A percentile compares a stretch with the other conserved stretches of the same genome.
phyloP scores from a whole-genome alignment of 2,113 vertebrate species.

The Himantopus leucocephalus region DNA sequence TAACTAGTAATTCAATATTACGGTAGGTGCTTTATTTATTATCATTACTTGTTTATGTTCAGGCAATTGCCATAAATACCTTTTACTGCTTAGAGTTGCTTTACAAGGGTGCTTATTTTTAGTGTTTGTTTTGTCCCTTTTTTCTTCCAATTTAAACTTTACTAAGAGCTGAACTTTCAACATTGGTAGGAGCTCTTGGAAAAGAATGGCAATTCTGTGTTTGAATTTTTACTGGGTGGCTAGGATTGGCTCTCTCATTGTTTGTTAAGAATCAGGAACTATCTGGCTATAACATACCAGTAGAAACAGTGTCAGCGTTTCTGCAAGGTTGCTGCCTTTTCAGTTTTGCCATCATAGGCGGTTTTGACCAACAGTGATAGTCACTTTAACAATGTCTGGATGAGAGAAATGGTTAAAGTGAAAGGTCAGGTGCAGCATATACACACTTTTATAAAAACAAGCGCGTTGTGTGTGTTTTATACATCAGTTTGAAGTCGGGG shows the following conservation, averaged over 20 bases:
- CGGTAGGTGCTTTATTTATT: neutral
- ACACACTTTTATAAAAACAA: neutral
- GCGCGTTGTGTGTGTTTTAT: fast-evolving
- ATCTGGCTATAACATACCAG: neutral
- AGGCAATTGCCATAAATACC: neutral
- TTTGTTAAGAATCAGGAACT: neutral
- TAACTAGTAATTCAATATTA: slow-evolving; percentile 28
- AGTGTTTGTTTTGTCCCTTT: neutral
- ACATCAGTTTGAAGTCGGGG: neutral
- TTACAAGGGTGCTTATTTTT: neutral
- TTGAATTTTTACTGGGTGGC: neutral
- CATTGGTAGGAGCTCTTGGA: neutral
- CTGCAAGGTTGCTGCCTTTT: neutral
- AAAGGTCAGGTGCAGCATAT: neutral
- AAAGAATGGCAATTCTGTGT: neutral
- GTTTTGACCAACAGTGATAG: neutral
- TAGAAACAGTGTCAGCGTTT: neutral
- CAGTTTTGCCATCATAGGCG: neutral
- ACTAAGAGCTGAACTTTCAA: neutral
- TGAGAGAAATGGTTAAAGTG: neutral
- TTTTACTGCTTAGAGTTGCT: neutral
- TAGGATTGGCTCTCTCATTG: neutral
- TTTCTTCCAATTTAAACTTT: neutral
- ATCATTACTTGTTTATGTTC: neutral
- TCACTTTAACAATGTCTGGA: neutral